Evolutionary conservation across 2,797 vertebrate species (phyloP), one percentile per base, ranked within the genome.

Genomic region (Dromococcyx pavoninus): DNA sequence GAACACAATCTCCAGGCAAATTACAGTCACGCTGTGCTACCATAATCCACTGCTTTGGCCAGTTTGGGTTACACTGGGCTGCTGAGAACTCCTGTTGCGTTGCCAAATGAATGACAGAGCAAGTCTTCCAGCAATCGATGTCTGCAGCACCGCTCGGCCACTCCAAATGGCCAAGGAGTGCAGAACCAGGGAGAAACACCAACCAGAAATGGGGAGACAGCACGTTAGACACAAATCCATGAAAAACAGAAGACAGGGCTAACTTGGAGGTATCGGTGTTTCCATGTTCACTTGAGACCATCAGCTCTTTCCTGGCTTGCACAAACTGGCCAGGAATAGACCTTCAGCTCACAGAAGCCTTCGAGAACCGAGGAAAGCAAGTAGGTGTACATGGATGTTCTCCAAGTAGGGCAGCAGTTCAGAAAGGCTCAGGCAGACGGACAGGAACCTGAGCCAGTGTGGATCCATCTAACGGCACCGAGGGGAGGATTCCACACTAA

Each of bases 391-490:
- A 22, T 91, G 91, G 91, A 93, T 35, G 56, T 66, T 32, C 93
- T 95, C 89, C 95, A 94, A 95, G 78, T 77, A 93, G 89, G 91
- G 82, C 69, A 2, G 54, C 62, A 82, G 84, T 14, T 96, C 71
- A 79, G 87, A 22, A 44, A 71, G 64, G 67, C 81, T 87, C 67
- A 43, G 85, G 66, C 72, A 22, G 58, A 41, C n/a, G 2, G 1
- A 19, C 0, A 28, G 85, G 39, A 65, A 81, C 48, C 2, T 1
- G 32, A 93, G 86, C 80, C 89, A 85, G 70, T 2, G 1, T 4
- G 1, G 2, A 18, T 46, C 75, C 48, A 41, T 30, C 64, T 8
- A 54, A 35, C 44, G 4, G 76, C 9, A 2, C 44, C 2, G 14
- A 81, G 46, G 48, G 44, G 35, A 76, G 24, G 80, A 53, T 6